A percentile compares a stretch with the other conserved stretches of the same genome.
Conservation (phyloP, 2,113 vertebrate species). For the Cercopithecus mona region DNA sequence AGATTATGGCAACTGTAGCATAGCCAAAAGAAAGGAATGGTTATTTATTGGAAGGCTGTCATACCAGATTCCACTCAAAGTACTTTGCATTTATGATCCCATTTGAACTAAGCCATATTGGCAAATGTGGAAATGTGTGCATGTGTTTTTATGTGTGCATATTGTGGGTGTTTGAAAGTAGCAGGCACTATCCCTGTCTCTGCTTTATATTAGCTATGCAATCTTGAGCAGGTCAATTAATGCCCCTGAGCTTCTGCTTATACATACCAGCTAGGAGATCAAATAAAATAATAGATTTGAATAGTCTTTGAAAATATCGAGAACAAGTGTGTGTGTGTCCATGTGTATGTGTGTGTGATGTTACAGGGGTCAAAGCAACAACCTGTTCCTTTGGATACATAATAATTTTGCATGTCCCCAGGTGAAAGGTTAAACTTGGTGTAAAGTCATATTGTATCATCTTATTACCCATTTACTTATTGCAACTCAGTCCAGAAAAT, state of each 20-base stretch:
- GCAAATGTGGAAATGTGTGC: not conserved
- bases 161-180: constrained; percentile 29
- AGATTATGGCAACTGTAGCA: not conserved
- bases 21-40: not conserved
- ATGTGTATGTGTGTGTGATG: not conserved
- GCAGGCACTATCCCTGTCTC: not conserved
- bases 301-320: constrained; percentile 18
- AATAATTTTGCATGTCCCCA: constrained; percentile 31
- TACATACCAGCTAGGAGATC: not conserved
- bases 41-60: not conserved
- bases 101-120: not conserved
- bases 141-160: not conserved
- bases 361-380: constrained; percentile 32
- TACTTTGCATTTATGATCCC: not conserved
- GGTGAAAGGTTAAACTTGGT: not conserved
- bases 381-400: not conserved
- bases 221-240: not conserved
- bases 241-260: not conserved
- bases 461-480: not conserved
- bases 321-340: not conserved
- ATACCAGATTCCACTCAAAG: not conserved
- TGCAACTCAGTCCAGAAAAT: constrained; percentile 45
- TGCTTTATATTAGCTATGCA: not conserved
- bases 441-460: not conserved
- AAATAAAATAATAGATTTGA: constrained; percentile 50